Conservation (phyloP, 2,113 vertebrate genomes). For the Gnathochromis pfefferi region DNA sequence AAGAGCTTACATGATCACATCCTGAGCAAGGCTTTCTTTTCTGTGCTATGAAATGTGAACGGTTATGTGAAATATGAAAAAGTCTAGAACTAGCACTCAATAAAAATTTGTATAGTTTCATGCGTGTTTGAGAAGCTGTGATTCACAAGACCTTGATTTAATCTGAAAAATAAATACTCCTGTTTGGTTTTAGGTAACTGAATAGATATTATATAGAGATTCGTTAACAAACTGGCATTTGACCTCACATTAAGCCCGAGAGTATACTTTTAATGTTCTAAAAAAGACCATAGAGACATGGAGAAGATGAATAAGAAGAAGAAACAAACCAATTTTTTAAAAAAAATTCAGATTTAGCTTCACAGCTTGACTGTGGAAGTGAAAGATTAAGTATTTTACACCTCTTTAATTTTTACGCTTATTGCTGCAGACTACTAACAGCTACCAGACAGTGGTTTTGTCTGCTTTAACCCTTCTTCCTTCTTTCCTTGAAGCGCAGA, state of each 20-base stretch:
- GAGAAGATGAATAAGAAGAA: accelerated
- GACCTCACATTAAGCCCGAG: neutral
- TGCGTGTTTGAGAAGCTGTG: neutral
- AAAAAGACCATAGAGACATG: neutral
- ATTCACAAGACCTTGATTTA: neutral
- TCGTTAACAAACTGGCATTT: neutral
- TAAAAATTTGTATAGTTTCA: neutral
- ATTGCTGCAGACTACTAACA: neutral
- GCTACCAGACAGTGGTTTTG: neutral
- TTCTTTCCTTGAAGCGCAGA: neutral
- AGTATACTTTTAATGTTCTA: neutral
- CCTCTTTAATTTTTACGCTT: neutral
- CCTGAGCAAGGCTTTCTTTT: neutral
- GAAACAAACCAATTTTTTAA: neutral
- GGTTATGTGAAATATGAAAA: neutral
- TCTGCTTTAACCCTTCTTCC: neutral
- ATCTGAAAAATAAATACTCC: neutral
- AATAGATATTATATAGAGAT: neutral
- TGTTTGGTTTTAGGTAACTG: neutral
- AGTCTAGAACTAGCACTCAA: neutral
- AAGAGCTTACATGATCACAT: neutral
- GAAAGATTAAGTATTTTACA: neutral
- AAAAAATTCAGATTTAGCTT: neutral
- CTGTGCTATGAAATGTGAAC: neutral
- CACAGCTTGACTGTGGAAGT: neutral